Evolutionary conservation across 2,797 vertebrate species (phyloP).

Genomic region (Pachyuromys duprasi): DNA sequence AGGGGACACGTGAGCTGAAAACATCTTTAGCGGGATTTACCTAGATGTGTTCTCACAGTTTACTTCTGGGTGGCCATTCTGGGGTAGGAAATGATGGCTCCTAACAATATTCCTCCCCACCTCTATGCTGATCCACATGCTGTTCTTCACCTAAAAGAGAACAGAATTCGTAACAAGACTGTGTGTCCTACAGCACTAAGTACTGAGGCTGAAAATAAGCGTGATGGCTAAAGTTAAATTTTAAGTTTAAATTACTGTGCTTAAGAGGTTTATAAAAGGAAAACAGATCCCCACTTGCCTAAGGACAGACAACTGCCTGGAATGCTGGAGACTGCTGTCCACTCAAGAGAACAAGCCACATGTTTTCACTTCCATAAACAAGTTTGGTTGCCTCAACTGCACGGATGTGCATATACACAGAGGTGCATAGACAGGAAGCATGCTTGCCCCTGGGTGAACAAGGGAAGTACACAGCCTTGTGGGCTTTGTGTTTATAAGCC

Average conservation of each 20-base stretch:
- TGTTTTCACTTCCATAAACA: not conserved
- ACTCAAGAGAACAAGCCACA: not conserved
- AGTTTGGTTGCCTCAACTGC: not conserved
- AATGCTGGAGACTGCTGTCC: not conserved
- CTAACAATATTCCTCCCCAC: not conserved
- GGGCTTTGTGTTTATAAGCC: not conserved
- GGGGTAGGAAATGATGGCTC: not conserved
- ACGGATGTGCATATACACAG: not conserved
- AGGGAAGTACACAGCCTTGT: too few relatives aligned
- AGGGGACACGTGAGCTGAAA: not conserved
- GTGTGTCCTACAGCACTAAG: not conserved
- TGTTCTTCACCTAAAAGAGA: not conserved
- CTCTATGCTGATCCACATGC: not conserved
- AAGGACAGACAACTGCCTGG: not conserved
- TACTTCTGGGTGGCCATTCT: not conserved
- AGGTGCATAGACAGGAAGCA: not conserved
- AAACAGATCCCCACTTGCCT: not conserved
- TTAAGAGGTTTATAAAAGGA: too few relatives aligned
- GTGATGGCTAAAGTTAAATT: not conserved
- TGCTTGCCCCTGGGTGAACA: not conserved
- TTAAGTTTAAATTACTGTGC: not conserved
- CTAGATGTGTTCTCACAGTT: not conserved
- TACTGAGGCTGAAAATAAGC: not conserved
- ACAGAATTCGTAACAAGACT: not conserved
- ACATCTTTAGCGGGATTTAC: not conserved